These are phyloP conservation scores for Camelus bactrianus DNA, from an alignment of 2,113 vertebrate species.

Conservation along the genomic window DNA sequence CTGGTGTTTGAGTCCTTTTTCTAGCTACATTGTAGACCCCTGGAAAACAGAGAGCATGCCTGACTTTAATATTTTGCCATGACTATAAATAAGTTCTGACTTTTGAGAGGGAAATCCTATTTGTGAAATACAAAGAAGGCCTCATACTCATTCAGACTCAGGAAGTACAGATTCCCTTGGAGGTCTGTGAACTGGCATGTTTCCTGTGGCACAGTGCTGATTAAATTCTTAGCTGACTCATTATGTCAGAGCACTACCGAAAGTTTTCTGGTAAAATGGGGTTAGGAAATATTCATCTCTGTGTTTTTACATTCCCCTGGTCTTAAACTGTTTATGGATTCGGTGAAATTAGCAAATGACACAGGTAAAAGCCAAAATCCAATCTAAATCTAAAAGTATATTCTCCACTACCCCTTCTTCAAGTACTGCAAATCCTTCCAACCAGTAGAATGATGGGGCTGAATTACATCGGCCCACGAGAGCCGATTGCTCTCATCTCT, in stretches of 20 bases:
- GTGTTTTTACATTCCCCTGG: background rate
- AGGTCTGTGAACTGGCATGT: background rate
- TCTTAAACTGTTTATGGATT: background rate
- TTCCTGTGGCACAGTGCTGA: background rate
- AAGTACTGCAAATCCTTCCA: background rate
- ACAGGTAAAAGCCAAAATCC: background rate
- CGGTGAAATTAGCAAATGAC: background rate
- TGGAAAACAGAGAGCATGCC: background rate
- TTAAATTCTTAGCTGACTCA: background rate
- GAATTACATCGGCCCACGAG: background rate
- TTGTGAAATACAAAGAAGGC: background rate
- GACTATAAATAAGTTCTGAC: background rate
- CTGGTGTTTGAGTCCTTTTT: background rate
- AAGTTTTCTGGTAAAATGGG: constrained; percentile 25
- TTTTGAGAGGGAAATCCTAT: background rate
- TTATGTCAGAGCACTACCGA: background rate
- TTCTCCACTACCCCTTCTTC: background rate
- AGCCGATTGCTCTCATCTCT: background rate
- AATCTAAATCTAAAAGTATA: background rate
- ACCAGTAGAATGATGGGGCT: background rate
- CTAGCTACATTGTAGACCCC: background rate
- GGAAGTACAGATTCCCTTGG: background rate
- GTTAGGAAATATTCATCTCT: background rate
- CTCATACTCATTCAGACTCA: background rate
- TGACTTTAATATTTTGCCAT: background rate